Evolutionary conservation across 2,888 invertebrate species (phyloP).

Genomic region (Erebia palarica): DNA sequence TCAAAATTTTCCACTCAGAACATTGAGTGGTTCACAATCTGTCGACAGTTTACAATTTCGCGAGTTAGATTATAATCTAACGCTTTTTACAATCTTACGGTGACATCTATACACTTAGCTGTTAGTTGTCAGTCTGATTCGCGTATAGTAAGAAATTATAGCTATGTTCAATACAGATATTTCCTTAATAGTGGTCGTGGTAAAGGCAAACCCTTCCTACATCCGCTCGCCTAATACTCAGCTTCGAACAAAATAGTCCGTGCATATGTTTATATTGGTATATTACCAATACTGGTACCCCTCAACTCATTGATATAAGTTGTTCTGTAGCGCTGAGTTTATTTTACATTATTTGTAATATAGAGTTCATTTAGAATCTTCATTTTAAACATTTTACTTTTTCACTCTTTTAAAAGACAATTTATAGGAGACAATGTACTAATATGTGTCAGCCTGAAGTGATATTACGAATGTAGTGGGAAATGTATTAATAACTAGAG

Average conservation of each 20-base stretch:
- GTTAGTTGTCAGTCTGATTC: too few relatives aligned
- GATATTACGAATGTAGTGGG: conserved; percentile 70
- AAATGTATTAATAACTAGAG: conserved; percentile 49
- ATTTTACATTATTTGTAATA: neutral
- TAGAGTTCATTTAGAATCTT: conserved; percentile 1
- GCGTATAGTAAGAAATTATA: too few relatives aligned
- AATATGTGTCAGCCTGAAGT: conserved; percentile 60
- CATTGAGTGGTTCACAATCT: too few relatives aligned
- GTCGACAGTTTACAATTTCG: too few relatives aligned
- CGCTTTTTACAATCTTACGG: too few relatives aligned
- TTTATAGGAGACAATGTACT: conserved; percentile 49
- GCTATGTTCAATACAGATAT: neutral
- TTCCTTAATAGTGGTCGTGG: neutral
- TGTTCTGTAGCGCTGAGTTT: neutral
- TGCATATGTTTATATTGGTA: conserved; percentile 28
- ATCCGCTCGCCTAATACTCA: neutral
- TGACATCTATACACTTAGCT: too few relatives aligned
- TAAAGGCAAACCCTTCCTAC: neutral
- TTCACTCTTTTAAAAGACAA: conserved; percentile 66
- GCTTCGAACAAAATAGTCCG: conserved; percentile 27
- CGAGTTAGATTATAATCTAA: too few relatives aligned
- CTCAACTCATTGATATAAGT: conserved; percentile 17
- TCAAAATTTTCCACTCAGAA: too few relatives aligned
- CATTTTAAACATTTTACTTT: conserved; percentile 37
- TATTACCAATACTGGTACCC: conserved; percentile 24